phyloP scores from a whole-genome alignment of 2,888 invertebrate species.

The Cerceris rybyensis region DNA sequence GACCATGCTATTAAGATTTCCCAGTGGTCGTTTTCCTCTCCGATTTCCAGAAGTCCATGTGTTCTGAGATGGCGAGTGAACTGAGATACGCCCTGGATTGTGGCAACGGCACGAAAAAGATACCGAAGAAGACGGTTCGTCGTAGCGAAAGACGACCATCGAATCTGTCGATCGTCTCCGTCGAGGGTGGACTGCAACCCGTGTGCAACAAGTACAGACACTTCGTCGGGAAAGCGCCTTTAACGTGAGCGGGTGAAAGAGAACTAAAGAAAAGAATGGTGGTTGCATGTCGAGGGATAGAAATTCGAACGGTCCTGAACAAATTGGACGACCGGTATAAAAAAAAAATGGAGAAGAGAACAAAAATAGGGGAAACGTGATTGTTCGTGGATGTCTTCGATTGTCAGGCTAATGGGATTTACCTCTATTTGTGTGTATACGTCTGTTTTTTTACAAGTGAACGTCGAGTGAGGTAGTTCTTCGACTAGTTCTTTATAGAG shows the following conservation, averaged over 20 bases:
- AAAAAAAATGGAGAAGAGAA: neutral
- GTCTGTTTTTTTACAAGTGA: constrained; percentile 37
- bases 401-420: constrained; percentile 13
- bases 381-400: neutral
- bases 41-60: constrained; percentile 85
- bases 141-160: constrained; percentile 65
- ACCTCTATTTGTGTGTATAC: constrained; percentile 17
- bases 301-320: neutral
- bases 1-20: constrained; percentile 7
- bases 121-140: constrained; percentile 61
- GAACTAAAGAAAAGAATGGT: neutral
- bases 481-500: constrained; percentile 20
- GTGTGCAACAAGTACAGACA: constrained; percentile 72
- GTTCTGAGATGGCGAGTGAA: constrained; percentile 89
- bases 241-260: constrained; percentile 65
- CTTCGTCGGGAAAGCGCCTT: constrained; percentile 74
- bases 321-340: too few species aligned
- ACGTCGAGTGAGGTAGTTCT: constrained; percentile 23
- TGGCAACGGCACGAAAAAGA: constrained; percentile 77
- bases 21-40: constrained; percentile 38
- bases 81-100: constrained; percentile 88
- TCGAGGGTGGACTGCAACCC: constrained; percentile 61
- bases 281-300: neutral
- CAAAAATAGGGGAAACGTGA: constrained; percentile 9
- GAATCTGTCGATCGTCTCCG: constrained; percentile 72